Evolutionary conservation across 23 tunicate genomes (phyloP).

Genomic region (Ciona savignyi): DNA sequence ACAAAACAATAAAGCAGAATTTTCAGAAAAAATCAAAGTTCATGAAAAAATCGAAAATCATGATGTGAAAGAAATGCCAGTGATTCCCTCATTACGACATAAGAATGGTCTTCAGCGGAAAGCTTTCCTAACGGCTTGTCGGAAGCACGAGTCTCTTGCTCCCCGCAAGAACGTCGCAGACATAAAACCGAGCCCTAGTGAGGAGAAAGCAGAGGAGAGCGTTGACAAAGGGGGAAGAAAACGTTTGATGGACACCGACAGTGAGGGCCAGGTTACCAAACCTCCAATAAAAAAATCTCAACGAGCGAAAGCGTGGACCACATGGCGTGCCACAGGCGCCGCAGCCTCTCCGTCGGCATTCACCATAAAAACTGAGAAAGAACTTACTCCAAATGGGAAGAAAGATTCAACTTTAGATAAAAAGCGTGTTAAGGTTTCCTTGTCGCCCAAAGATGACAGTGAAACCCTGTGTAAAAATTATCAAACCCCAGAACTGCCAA

Average conservation of each 20-base stretch:
- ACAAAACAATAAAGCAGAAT: too few relatives aligned
- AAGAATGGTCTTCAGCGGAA: conserved; percentile 40
- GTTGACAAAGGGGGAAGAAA: too few relatives aligned
- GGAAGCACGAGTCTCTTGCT: conserved; percentile 12
- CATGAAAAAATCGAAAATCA: neutral
- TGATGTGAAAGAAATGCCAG: neutral
- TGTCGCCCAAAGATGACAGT: neutral
- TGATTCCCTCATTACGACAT: neutral
- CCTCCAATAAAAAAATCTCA: neutral
- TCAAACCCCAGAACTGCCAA: neutral
- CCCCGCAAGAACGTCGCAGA: neutral
- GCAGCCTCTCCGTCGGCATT: conserved; percentile 24
- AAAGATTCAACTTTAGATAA: neutral
- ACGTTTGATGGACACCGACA: conserved; percentile 18
- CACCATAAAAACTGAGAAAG: conserved; percentile 14
- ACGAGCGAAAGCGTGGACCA: neutral
- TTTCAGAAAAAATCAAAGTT: neutral
- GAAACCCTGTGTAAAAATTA: too few relatives aligned
- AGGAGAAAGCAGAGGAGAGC: neutral
- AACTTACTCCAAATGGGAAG: neutral
- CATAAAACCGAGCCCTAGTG: neutral
- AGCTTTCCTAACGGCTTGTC: conserved; percentile 19
- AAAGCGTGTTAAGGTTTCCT: neutral
- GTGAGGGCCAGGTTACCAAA: conserved; percentile 5
- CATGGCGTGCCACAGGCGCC: conserved; percentile 9